Evolutionary conservation across 2,113 vertebrate genomes (phyloP).

Genomic region (Capreolus pygargus): DNA sequence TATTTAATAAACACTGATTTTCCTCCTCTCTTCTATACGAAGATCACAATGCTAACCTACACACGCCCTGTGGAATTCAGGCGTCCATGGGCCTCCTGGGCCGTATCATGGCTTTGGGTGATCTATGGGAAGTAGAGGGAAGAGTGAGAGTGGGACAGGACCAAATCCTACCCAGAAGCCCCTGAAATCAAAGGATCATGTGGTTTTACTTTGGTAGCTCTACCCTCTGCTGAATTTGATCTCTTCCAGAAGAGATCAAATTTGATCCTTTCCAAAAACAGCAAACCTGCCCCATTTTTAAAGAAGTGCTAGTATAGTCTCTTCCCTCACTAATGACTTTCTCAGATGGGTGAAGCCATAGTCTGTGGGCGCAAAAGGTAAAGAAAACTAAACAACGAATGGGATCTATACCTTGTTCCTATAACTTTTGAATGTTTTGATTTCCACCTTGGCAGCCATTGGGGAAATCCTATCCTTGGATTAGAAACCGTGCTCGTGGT

Average conservation of each 20-base stretch:
- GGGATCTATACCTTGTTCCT: slow-evolving; percentile 65
- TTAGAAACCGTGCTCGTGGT: slow-evolving; percentile 15
- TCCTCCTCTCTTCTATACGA: not conserved
- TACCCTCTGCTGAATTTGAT: slow-evolving; percentile 71
- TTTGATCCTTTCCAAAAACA: slow-evolving; percentile 80
- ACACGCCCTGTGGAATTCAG: too few species aligned
- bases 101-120: not conserved
- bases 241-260: slow-evolving; percentile 57
- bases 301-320: slow-evolving; percentile 63
- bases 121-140: not conserved
- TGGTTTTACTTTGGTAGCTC: slow-evolving; percentile 63
- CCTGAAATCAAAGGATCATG: not conserved
- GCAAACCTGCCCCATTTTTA: slow-evolving; percentile 79
- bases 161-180: slow-evolving; percentile 14
- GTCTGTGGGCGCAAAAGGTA: slow-evolving; percentile 66
- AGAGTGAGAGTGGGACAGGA: accelerated
- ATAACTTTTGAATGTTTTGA: slow-evolving; percentile 70
- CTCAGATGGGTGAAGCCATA: slow-evolving; percentile 79
- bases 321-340: slow-evolving; percentile 78
- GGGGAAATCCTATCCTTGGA: slow-evolving; percentile 74
- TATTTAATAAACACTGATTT: not conserved
- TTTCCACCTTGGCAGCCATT: slow-evolving; percentile 75
- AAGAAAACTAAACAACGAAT: slow-evolving; percentile 73
- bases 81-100: not conserved
- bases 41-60: not conserved